Conservation (phyloP, 1,140 invertebrate genomes). For the Rhizoglyphus robini region DNA sequence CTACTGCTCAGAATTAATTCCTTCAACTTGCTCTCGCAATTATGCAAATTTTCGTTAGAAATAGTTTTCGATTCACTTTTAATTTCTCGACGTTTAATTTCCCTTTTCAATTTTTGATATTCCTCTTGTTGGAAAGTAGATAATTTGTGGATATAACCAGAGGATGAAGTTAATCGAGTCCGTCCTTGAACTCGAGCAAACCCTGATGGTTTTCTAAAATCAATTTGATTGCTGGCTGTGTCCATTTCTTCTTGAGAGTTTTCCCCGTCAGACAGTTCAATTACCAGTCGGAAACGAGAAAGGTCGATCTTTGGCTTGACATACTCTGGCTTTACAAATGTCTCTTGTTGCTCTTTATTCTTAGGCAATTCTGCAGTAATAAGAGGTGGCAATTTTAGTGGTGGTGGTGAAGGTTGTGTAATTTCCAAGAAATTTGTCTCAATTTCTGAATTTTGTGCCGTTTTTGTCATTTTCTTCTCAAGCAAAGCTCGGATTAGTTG, state of each 20-base stretch:
- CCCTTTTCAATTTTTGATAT: conserved; percentile 19
- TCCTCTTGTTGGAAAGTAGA: conserved; percentile 14
- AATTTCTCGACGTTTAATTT: conserved; percentile 16
- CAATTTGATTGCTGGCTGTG: neutral
- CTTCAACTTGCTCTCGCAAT: neutral
- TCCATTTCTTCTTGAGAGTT: neutral
- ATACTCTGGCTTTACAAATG: neutral
- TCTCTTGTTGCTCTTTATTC: neutral
- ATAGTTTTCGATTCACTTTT: neutral
- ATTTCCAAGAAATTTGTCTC: too few species aligned
- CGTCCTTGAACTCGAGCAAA: too few species aligned
- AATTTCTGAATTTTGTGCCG: too few species aligned
- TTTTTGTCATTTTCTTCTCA: neutral
- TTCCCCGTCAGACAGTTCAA: neutral
- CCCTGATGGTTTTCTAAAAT: neutral
- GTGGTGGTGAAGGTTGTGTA: neutral
- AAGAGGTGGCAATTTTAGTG: neutral
- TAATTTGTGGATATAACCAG: neutral
- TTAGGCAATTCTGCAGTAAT: neutral
- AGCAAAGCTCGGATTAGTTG: neutral
- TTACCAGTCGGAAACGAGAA: neutral
- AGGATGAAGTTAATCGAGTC: neutral
- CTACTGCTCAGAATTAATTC: neutral
- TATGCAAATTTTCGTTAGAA: neutral
- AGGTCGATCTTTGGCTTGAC: neutral